These are phyloP conservation scores for Aspidapion aeneum DNA, from an alignment of 2,888 invertebrate species.

Conservation along the genomic window DNA sequence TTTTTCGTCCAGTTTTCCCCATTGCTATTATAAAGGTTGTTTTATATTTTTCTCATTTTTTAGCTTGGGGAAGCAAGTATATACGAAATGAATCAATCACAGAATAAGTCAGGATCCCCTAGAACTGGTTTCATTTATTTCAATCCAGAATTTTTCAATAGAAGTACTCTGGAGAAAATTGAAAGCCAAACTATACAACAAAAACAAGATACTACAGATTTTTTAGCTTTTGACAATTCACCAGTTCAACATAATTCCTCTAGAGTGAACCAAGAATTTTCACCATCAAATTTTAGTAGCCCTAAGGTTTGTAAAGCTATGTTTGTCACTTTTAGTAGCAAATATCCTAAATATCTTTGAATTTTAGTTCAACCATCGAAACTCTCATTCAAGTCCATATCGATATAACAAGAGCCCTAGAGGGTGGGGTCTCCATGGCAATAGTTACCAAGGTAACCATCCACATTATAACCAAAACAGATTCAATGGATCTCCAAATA, in stretches of 20 bases:
- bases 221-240: not conserved
- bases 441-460: not conserved
- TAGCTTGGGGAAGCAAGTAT: too few species aligned
- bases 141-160: not conserved
- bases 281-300: not conserved
- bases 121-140: not conserved
- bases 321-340: not conserved
- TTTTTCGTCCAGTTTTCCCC: too few species aligned
- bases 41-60: too few species aligned
- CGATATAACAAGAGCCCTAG: not conserved
- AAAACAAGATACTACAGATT: not conserved
- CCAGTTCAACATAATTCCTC: not conserved
- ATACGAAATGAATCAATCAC: not conserved
- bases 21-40: too few species aligned
- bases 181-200: not conserved
- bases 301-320: not conserved
- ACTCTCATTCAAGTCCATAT: not conserved
- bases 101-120: not conserved
- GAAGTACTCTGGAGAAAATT: not conserved
- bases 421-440: not conserved
- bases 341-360: not conserved
- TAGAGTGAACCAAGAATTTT: not conserved
- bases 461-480: not conserved
- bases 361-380: not conserved
- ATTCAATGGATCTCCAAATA: not conserved